These are phyloP conservation scores for Drosophila limbata DNA, from an alignment of 2,888 invertebrate species.

Conservation along the genomic window DNA sequence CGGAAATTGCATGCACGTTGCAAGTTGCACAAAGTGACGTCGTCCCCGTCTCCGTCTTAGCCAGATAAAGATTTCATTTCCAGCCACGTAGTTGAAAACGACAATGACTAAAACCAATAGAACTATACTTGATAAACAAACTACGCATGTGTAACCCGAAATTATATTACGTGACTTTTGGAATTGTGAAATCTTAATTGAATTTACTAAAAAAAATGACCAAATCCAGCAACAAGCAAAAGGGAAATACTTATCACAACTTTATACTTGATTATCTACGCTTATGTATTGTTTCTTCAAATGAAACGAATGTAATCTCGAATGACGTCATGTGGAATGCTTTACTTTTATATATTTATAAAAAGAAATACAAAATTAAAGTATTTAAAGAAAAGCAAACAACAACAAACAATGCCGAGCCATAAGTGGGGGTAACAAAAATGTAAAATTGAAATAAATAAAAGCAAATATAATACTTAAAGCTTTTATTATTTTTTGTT, in stretches of 20 bases:
- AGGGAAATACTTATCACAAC: constrained; percentile 17
- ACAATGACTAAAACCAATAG: constrained; percentile 10
- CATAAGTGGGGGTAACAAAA: constrained; percentile 23
- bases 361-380: constrained; percentile 25
- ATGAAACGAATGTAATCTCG: background rate
- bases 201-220: constrained; percentile 5
- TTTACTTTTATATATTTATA: constrained; percentile 13
- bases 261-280: constrained; percentile 10
- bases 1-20: constrained; percentile 60
- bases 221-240: constrained; percentile 3
- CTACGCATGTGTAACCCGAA: background rate
- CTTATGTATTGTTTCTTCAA: background rate
- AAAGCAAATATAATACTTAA: constrained; percentile 42
- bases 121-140: constrained; percentile 1
- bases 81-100: constrained; percentile 36
- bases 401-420: constrained; percentile 25
- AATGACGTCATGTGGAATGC: constrained; percentile 42
- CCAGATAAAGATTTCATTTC: constrained; percentile 53
- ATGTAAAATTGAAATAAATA: constrained; percentile 43
- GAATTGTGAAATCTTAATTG: background rate
- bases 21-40: constrained; percentile 39
- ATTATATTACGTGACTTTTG: constrained; percentile 50
- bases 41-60: constrained; percentile 25
- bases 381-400: constrained; percentile 29
- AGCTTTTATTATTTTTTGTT: constrained; percentile 6